These are phyloP conservation scores for Redunca redunca DNA, from an alignment of 2,113 vertebrate species.

Conservation along the genomic window DNA sequence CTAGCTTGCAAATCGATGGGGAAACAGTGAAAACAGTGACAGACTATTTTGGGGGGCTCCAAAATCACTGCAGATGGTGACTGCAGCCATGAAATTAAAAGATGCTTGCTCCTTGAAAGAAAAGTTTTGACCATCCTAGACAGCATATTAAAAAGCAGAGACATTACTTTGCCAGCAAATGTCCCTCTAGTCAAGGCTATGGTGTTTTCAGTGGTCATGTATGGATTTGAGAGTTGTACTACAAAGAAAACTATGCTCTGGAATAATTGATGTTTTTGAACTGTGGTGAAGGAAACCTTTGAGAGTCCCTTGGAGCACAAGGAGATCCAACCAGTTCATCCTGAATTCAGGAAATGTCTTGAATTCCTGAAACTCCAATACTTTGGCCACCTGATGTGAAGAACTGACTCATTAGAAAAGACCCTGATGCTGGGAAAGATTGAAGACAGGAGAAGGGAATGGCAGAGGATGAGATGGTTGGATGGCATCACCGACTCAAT, in stretches of 20 bases:
- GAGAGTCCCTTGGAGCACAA: neutral
- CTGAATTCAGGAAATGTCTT: neutral
- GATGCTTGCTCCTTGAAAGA: neutral
- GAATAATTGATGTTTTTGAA: neutral
- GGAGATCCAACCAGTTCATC: neutral
- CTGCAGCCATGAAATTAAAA: neutral
- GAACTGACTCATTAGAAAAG: neutral
- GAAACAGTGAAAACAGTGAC: neutral
- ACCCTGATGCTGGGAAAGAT: neutral
- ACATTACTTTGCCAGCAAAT: neutral
- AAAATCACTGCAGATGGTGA: neutral
- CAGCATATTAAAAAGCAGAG: neutral
- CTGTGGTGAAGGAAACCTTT: neutral
- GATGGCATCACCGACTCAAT: neutral
- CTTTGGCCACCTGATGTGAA: neutral
- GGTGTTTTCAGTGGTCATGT: neutral
- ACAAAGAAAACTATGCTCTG: neutral
- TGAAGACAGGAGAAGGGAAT: neutral
- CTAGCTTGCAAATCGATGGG: neutral
- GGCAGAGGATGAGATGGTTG: neutral
- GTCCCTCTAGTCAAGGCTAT: neutral
- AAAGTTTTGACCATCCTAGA: neutral
- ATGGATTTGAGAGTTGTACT: neutral
- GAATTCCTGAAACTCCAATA: neutral
- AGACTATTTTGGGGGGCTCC: rapidly evolving